phyloP scores from a whole-genome alignment of 2,113 vertebrate species.

The Ciconia boyciana region DNA sequence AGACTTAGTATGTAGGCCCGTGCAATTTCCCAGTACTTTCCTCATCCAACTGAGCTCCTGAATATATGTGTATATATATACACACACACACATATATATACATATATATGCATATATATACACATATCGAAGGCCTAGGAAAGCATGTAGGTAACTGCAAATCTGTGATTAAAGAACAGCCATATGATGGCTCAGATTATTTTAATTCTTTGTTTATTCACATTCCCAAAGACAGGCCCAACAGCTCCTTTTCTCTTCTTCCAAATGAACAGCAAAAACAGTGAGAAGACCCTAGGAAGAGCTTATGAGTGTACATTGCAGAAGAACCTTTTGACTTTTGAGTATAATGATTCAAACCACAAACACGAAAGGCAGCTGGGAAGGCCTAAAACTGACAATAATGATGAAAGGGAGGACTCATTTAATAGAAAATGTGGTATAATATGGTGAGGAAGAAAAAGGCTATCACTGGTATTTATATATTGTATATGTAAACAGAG shows the following conservation, averaged over 20 bases:
- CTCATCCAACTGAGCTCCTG: neutral
- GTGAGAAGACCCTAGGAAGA: neutral
- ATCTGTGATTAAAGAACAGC: neutral
- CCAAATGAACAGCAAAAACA: neutral
- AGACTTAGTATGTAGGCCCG: neutral
- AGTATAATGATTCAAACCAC: neutral
- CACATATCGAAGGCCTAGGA: neutral
- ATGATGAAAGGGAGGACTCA: neutral
- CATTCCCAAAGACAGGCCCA: neutral
- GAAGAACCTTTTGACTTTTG: neutral
- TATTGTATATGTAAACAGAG: neutral
- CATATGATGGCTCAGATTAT: neutral
- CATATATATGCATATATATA: neutral
- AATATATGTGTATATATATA: neutral
- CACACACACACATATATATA: neutral
- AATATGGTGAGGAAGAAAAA: neutral
- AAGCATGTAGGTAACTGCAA: neutral
- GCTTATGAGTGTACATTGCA: rapidly evolving
- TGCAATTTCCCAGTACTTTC: neutral
- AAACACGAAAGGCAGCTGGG: neutral
- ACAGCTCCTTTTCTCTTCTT: neutral
- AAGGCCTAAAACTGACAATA: neutral
- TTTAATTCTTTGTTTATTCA: neutral
- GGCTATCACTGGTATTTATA: neutral
- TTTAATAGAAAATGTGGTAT: neutral